These are phyloP conservation scores for Papilio polyxenes DNA, from an alignment of 1,140 invertebrate species.

Conservation along the genomic window DNA sequence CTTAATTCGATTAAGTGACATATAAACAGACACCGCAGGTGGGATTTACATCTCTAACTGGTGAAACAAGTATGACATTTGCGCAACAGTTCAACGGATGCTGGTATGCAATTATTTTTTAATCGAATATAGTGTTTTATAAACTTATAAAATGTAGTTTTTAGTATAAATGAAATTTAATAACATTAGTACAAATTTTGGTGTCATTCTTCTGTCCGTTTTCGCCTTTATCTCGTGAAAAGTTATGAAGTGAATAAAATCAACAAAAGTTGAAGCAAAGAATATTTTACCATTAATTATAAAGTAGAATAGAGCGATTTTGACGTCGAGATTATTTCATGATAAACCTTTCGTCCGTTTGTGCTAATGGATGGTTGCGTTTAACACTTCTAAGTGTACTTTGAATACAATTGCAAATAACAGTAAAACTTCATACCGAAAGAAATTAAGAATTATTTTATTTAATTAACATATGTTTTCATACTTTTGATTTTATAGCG, in stretches of 20 bases:
- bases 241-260: neutral
- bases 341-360: conserved; percentile 33
- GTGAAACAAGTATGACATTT: conserved; percentile 58
- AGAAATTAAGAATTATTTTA: too few relatives aligned
- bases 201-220: too few relatives aligned
- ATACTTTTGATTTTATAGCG: neutral
- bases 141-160: neutral
- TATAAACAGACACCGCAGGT: conserved; percentile 69
- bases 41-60: conserved; percentile 58
- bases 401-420: neutral
- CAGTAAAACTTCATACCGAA: neutral
- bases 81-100: conserved; percentile 42
- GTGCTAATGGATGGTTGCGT: conserved; percentile 38
- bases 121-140: conserved; percentile 42
- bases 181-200: too few relatives aligned
- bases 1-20: conserved; percentile 74
- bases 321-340: conserved; percentile 34
- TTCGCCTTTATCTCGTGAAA: neutral
- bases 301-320: neutral
- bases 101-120: conserved; percentile 50
- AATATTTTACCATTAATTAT: conserved; percentile 2
- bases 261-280: neutral
- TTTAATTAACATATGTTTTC: neutral
- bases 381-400: conserved; percentile 13
- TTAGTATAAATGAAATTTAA: too few relatives aligned